Evolutionary conservation across 2,888 invertebrate species (phyloP), one percentile per base, ranked within the genome.

Genomic region (Chloroclysta siterata): DNA sequence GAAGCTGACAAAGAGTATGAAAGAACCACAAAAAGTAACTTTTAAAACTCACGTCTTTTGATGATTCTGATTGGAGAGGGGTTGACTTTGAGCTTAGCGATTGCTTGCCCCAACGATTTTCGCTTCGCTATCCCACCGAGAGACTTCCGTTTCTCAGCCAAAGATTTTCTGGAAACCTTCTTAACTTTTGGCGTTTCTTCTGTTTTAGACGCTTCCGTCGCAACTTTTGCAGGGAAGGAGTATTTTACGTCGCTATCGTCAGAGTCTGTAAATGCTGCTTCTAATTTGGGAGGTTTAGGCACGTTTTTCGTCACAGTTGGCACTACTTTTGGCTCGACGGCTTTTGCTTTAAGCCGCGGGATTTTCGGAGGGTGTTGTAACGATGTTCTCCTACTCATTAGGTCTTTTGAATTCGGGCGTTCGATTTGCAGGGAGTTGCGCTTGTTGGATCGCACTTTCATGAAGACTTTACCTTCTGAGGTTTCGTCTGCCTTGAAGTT

Each of bases 191-290:
- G 52, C 15, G 72, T 64, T 14, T 67, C 64, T 15, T 72, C 70
- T 5, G 7, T n/a, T 71, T 82, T 83, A 51, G 72, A 47, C 36
- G 63, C 47, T 66, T 79, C 75, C 33, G 73, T 75, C 22, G 71
- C 50, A 48, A 72, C 69, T 33, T 75, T 73, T 71, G 80, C 80
- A 7, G 93, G 93, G 72, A 93, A 93, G 17, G 93, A 90, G 74
- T 93, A 93, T 80, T 92, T 92, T 0, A 89, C 78, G 50, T 92
- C 92, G 63, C 89, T 90, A 57, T 93, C 93, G 44, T 93, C 93
- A 0, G 92, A 91, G 74, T 91, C 91, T 15, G 85, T 86, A 4
- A 82, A 82, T 67, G 77, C 75, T 68, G 80, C 66, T 63, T 87
- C 84, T 44, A 73, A 15, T 69, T 83, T 76, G 39, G 72, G 53